Evolutionary conservation across 2,888 invertebrate genomes (phyloP).

Genomic region (Sinelater perroti): DNA sequence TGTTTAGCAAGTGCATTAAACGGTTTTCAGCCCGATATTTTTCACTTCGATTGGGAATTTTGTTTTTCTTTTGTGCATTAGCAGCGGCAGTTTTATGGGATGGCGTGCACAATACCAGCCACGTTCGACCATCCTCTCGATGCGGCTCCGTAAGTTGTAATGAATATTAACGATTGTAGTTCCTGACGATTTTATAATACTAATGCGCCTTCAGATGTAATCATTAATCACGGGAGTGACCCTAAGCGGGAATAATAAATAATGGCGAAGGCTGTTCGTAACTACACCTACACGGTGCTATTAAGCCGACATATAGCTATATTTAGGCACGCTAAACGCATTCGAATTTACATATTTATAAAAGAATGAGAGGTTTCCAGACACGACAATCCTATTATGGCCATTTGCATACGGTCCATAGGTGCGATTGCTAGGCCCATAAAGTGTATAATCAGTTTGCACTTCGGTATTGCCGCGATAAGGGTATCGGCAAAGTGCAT

Average conservation of each 20-base stretch:
- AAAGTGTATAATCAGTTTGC: constrained; percentile 36
- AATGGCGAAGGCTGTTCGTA: constrained; percentile 35
- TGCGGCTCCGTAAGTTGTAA: too few species aligned
- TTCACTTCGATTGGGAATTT: too few species aligned
- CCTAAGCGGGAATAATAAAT: constrained; percentile 36
- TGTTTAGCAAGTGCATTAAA: too few species aligned
- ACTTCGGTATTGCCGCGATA: constrained; percentile 29
- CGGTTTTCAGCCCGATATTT: too few species aligned
- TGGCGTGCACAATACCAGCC: too few species aligned
- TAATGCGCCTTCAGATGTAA: constrained; percentile 35
- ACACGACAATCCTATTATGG: constrained; percentile 40
- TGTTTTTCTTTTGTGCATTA: too few species aligned
- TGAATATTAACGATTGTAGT: constrained; percentile 30
- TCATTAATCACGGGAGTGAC: constrained; percentile 37
- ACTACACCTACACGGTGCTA: constrained; percentile 38
- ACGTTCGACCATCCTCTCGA: too few species aligned
- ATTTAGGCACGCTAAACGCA: constrained; percentile 39
- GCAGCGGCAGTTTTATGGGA: too few species aligned
- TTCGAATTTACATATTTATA: constrained; percentile 41
- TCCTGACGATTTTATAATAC: constrained; percentile 34
- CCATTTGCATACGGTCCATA: constrained; percentile 38
- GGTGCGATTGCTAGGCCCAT: constrained; percentile 34
- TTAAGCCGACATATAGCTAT: constrained; percentile 38
- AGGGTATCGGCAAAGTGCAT: constrained; percentile 14
- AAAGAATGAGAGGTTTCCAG: constrained; percentile 38